phyloP scores from a whole-genome alignment of 2,888 invertebrate species.

The Nineta flava region DNA sequence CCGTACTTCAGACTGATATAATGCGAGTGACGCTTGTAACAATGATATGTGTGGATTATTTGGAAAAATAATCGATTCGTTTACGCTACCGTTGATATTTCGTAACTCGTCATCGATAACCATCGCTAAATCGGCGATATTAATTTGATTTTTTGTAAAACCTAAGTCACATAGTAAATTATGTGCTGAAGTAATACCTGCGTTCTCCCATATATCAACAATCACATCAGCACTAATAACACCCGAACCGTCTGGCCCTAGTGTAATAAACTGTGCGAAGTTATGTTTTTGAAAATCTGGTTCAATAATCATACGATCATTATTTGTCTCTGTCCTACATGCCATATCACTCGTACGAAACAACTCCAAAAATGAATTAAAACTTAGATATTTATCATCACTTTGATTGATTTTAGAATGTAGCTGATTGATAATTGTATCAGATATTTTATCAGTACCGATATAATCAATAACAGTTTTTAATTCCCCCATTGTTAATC shows the following conservation, averaged over 20 bases:
- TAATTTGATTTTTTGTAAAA: slow-evolving; percentile 39
- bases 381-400: slow-evolving; percentile 44
- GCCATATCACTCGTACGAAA: slow-evolving; percentile 27
- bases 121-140: slow-evolving; percentile 43
- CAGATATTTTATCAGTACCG: slow-evolving; percentile 45
- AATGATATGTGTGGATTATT: slow-evolving; percentile 31
- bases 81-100: slow-evolving; percentile 18
- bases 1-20: slow-evolving; percentile 50
- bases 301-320: slow-evolving; percentile 21
- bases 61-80: slow-evolving; percentile 10
- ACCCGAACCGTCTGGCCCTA: slow-evolving; percentile 25
- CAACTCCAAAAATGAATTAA: slow-evolving; percentile 45
- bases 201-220: slow-evolving; percentile 56
- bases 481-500: slow-evolving; percentile 40
- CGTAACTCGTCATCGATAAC: slow-evolving; percentile 49
- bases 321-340: background rate
- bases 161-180: slow-evolving; percentile 51
- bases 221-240: slow-evolving; percentile 33
- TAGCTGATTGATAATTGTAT: slow-evolving; percentile 44
- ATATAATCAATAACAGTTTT: slow-evolving; percentile 41
- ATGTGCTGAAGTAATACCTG: slow-evolving; percentile 47
- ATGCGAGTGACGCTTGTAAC: slow-evolving; percentile 44
- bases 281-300: slow-evolving; percentile 21
- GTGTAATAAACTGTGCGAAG: slow-evolving; percentile 24
- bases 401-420: slow-evolving; percentile 48